Evolutionary conservation across 2,888 invertebrate genomes (phyloP).

Genomic region (Phalangium opilio): DNA sequence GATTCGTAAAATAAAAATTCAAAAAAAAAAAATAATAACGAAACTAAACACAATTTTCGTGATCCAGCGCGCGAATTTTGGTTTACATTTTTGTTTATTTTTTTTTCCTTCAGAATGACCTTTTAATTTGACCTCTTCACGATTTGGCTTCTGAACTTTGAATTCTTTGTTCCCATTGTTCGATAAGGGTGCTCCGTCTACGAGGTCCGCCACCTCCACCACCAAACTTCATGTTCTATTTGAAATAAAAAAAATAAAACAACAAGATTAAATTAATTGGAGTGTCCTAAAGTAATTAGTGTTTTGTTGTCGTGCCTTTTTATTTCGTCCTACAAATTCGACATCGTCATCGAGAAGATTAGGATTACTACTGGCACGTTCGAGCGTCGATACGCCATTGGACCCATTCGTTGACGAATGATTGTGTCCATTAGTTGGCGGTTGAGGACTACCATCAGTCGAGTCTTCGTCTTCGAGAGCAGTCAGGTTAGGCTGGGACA

Average conservation of each 20-base stretch:
- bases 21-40: too few relatives aligned
- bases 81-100: too few relatives aligned
- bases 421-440: slow-evolving; percentile 1
- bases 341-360: slow-evolving; percentile 26
- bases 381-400: slow-evolving; percentile 24
- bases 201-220: not conserved
- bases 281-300: too few relatives aligned
- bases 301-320: not conserved
- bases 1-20: too few relatives aligned
- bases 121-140: too few relatives aligned
- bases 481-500: slow-evolving; percentile 48
- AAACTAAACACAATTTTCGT: too few relatives aligned
- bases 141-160: slow-evolving; percentile 11
- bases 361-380: slow-evolving; percentile 27
- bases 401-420: slow-evolving; percentile 4
- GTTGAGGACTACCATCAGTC: slow-evolving; percentile 20
- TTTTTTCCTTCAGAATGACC: too few relatives aligned
- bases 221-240: too few relatives aligned
- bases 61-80: too few relatives aligned
- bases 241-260: not conserved
- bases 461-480: slow-evolving; percentile 36
- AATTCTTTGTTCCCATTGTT: slow-evolving; percentile 18
- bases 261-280: not conserved
- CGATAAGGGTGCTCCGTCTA: slow-evolving; percentile 14
- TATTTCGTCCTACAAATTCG: slow-evolving; percentile 2